Conservation (phyloP, 1,140 invertebrate genomes). For the Eupristina koningsbergeri region DNA sequence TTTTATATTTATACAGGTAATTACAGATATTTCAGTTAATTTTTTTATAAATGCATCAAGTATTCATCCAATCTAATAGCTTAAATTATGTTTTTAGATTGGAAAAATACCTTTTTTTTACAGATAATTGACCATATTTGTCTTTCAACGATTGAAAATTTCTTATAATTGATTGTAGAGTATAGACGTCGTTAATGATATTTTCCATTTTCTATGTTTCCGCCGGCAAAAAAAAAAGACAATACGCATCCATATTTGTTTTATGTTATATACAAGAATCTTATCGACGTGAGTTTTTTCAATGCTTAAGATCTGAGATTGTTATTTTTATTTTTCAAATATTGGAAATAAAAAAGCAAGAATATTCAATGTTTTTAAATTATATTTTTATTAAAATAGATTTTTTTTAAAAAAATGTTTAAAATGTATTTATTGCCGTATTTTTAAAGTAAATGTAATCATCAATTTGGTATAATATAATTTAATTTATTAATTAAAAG, state of each 20-base stretch:
- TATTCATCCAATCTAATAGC: neutral
- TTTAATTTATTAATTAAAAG: no score
- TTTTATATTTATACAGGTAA: neutral
- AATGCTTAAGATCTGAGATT: neutral
- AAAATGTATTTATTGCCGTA: no score
- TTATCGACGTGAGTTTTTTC: neutral
- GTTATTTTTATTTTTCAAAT: neutral
- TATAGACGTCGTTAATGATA: neutral
- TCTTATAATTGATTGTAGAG: constrained; percentile 23
- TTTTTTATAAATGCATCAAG: neutral
- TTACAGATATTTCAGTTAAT: neutral
- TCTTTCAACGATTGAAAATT: constrained; percentile 3
- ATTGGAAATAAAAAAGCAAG: no score
- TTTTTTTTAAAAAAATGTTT: no score
- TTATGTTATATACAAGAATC: neutral
- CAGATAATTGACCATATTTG: constrained; percentile 14
- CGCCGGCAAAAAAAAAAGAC: neutral
- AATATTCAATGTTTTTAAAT: no score
- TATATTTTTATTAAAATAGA: no score
- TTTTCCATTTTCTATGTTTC: neutral
- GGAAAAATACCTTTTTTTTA: constrained; percentile 19
- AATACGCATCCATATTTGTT: neutral
- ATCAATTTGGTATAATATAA: no score
- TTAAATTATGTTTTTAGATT: neutral
- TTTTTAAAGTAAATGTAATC: no score